Evolutionary conservation across 2,888 invertebrate species (phyloP).

Genomic region (Drosophila setosimentum): DNA sequence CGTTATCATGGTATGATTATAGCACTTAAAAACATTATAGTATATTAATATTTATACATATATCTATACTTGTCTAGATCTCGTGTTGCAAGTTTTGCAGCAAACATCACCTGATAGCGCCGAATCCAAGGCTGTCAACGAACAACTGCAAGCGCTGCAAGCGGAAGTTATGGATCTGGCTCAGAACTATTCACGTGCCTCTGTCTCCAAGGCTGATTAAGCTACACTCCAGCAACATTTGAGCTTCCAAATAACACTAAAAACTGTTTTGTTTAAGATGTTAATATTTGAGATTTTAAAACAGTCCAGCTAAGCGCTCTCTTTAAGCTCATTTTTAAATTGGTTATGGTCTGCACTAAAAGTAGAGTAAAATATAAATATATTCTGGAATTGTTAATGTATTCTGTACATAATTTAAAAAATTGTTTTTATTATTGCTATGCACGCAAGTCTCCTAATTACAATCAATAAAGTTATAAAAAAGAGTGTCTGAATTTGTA

Average conservation of each 20-base stretch:
- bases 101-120: slow-evolving; percentile 86
- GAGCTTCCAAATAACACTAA: background rate
- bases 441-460: slow-evolving; percentile 56
- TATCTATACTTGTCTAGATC: slow-evolving; percentile 86
- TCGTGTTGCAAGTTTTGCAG: slow-evolving; percentile 88
- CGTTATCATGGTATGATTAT: slow-evolving; percentile 90
- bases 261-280: background rate
- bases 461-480: slow-evolving; percentile 56
- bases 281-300: background rate
- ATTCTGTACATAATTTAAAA: slow-evolving; percentile 56
- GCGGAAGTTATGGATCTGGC: slow-evolving; percentile 77
- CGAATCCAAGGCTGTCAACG: slow-evolving; percentile 86
- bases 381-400: slow-evolving; percentile 44
- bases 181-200: slow-evolving; percentile 76
- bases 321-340: slow-evolving; percentile 28
- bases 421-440: slow-evolving; percentile 61
- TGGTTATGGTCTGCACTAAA: slow-evolving; percentile 52
- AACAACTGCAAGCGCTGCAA: slow-evolving; percentile 79
- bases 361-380: slow-evolving; percentile 10
- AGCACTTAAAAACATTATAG: background rate
- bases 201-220: slow-evolving; percentile 81
- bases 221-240: background rate
- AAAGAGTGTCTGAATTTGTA: slow-evolving; percentile 45
- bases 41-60: background rate
- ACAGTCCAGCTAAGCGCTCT: slow-evolving; percentile 4